A percentile compares a stretch with the other conserved stretches of the same genome.
phyloP scores from a whole-genome alignment of 2,888 invertebrate genomes.

The Dryobota labecula region DNA sequence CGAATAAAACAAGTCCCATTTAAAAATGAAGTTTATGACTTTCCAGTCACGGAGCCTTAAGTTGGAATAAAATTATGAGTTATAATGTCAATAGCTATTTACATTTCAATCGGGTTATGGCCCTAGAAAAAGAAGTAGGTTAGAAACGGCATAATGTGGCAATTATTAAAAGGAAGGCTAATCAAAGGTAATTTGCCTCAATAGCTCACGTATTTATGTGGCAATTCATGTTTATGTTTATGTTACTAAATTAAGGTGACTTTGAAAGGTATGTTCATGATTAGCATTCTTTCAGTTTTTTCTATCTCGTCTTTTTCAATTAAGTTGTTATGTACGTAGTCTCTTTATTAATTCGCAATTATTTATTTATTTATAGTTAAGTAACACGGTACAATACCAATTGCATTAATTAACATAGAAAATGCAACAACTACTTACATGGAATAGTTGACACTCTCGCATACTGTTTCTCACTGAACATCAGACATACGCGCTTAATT shows the following conservation, averaged over 20 bases:
- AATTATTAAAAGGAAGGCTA: slow-evolving; percentile 29
- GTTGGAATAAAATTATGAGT: slow-evolving; percentile 29
- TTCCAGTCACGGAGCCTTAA: slow-evolving; percentile 32
- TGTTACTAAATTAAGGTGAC: not conserved
- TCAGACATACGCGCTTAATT: too few species aligned
- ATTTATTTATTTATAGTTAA: too few species aligned
- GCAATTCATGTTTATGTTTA: not conserved
- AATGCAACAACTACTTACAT: too few species aligned
- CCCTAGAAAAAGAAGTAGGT: slow-evolving; percentile 43
- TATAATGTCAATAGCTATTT: slow-evolving; percentile 45
- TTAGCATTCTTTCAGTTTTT: not conserved
- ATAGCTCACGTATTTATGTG: slow-evolving; percentile 9
- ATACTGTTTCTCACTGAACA: too few species aligned
- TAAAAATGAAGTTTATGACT: slow-evolving; percentile 41
- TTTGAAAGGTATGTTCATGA: not conserved
- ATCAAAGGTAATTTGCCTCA: slow-evolving; percentile 40
- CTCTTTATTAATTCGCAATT: not conserved
- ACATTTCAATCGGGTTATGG: slow-evolving; percentile 52
- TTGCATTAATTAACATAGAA: too few species aligned
- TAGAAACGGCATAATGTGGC: slow-evolving; percentile 39
- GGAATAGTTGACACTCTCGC: too few species aligned
- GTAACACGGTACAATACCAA: too few species aligned
- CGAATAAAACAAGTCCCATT: slow-evolving; percentile 37
- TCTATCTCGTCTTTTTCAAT: not conserved
- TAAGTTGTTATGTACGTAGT: not conserved